Evolutionary conservation across 2,113 vertebrate species (phyloP), one percentile per base, ranked within the genome.

Genomic region (Sialia sialis): DNA sequence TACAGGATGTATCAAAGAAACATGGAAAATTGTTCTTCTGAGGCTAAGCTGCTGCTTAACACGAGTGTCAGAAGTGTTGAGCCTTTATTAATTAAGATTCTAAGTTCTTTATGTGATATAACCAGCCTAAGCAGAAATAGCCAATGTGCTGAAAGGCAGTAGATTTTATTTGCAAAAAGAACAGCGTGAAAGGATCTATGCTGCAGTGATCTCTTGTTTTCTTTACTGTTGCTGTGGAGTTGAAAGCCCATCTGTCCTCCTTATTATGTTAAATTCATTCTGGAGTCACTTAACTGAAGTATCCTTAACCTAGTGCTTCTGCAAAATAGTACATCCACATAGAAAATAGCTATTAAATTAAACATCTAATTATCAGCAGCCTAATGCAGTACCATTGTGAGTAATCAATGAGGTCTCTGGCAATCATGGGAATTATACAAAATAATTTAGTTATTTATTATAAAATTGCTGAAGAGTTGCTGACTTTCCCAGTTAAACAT

Each of bases 311-410:
- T 82, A 91, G 62, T 66, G 73, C 73, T 93, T 96, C 89, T 92
- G 55, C 30, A 93, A 94, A 93, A 77, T 90, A 69, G 52, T 84
- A 56, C 43, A 75, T 89, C 66, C 73, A 89, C 67, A 93, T 3
- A 79, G 66, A 93, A 87, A 94, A 95, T 11, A 95, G 77, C 94
- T 94, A 89, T 95, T 90, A 96, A 96, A 94, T 90, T 90, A 92
- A 96, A 95, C 69, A 93, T 82, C 84, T 91, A 49, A 78, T 95
- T 91, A 89, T 76, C 63, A 84, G 43, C 82, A 76, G 72, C 63
- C 70, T 93, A 95, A 94, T 90, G 81, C 89, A 85, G 87, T 88
- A 56, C 63, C 39, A 77, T 86, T 93, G 72, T 84, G 82, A 72
- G 64, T 93, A 96, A 93, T 91, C 95, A 95, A 80, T 93, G 89